Conservation (phyloP, 1,140 invertebrate genomes). For the Heliconius hermathena region DNA sequence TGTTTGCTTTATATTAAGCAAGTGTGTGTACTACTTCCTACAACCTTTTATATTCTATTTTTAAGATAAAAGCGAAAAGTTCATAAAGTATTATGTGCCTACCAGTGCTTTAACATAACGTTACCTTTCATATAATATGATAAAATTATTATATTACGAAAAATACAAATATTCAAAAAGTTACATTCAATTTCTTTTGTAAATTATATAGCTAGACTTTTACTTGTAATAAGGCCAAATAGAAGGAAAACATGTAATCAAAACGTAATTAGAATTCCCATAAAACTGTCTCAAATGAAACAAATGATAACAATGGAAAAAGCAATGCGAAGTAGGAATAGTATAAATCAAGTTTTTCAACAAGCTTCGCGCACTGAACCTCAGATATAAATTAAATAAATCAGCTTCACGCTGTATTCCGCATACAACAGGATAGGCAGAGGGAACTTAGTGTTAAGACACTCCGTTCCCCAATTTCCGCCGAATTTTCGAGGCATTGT, state of each 20-base stretch:
- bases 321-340: conserved; percentile 22
- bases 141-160: not conserved
- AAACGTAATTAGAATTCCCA: conserved; percentile 21
- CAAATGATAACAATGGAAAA: conserved; percentile 15
- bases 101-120: conserved; percentile 13
- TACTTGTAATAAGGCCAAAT: not conserved
- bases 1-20: conserved; percentile 65
- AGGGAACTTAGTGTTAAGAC: too few relatives aligned
- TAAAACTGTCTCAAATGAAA: conserved; percentile 25
- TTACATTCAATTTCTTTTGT: not conserved
- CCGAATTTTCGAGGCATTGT: too few relatives aligned
- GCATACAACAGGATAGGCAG: too few relatives aligned
- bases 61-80: conserved; percentile 23
- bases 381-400: conserved; percentile 19
- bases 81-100: not conserved
- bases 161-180: not conserved
- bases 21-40: conserved; percentile 43
- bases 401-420: too few relatives aligned
- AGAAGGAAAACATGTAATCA: conserved; percentile 15
- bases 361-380: conserved; percentile 37
- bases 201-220: not conserved
- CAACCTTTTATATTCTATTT: conserved; percentile 41
- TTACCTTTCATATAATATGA: not conserved
- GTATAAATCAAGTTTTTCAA: conserved; percentile 43
- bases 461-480: too few relatives aligned